Evolutionary conservation across 2,113 vertebrate species (phyloP), one percentile per base, ranked within the genome.

Genomic region (Gallinago media): DNA sequence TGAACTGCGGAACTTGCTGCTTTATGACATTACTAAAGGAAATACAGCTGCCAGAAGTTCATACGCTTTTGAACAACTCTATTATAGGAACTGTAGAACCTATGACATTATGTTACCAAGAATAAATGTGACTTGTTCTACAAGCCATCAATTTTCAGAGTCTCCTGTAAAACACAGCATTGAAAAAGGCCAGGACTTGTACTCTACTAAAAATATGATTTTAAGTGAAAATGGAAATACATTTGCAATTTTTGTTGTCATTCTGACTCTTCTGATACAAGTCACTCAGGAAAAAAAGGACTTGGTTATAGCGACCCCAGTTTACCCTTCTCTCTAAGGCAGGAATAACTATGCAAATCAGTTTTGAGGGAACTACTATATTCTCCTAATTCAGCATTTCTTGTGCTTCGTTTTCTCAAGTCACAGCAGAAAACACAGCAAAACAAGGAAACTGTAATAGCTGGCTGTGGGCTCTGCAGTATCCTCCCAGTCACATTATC

Each of bases 1-100:
- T 71, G 75, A 95, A 80, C 55, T 55, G 31, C 46, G 49, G 65
- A 92, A 86, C 76, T 92, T 92, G 58, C 52, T 85, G 92, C 49
- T 66, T 77, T 59, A 56, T 70, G 83, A 71, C 76, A 84, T 84
- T 84, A 52, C 47, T 72, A 74, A 79, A 56, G 65, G 73, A 91
- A 80, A 93, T 52, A 68, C 19, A 91, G 88, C 88, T 92, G 83
- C 86, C 68, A 94, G 46, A 75, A 74, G 66, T 74, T 82, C 84
- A 79, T 42, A 76, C 0, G 19, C 38, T 88, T 82, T 61, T 42
- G 65, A 96, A 87, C 52, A 95, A 63, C 49, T 81, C 88, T 86
- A 36, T 88, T 75, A 56, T 3, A 81, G 49, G 56, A 89, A 71
- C 49, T 50, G 34, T 66, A 81, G 14, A 49, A 32, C 65, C 54